A percentile compares a stretch with the other conserved stretches of the same genome.
phyloP scores from a whole-genome alignment of 2,113 vertebrate species.

The Onychostoma macrolepis region DNA sequence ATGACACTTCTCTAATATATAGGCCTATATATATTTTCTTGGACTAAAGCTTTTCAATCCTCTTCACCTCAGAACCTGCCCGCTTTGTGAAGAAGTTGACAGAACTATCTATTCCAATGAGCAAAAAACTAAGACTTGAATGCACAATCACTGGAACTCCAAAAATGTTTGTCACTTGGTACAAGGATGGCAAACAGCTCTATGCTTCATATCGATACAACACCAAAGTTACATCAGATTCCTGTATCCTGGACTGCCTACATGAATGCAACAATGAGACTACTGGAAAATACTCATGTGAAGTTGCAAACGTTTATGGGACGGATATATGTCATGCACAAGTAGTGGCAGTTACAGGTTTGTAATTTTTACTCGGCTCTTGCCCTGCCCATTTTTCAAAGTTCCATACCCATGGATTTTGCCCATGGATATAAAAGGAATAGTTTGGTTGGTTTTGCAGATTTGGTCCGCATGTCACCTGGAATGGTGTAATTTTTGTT shows the following conservation, averaged over 20 bases:
- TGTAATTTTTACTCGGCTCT: slow-evolving; percentile 56
- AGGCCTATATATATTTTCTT: neutral
- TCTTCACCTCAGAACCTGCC: slow-evolving; percentile 47
- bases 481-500: slow-evolving; percentile 29
- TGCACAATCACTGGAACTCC: slow-evolving; percentile 76
- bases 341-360: slow-evolving; percentile 80
- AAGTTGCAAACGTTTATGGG: slow-evolving; percentile 81
- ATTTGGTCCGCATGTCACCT: slow-evolving; percentile 42
- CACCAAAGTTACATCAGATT: slow-evolving; percentile 65
- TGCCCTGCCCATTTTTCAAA: neutral
- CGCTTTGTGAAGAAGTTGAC: slow-evolving; percentile 75
- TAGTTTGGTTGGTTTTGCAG: slow-evolving; percentile 52
- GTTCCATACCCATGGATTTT: slow-evolving; percentile 30
- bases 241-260: slow-evolving; percentile 77
- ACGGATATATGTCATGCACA: slow-evolving; percentile 81
- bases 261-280: slow-evolving; percentile 73
- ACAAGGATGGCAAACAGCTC: slow-evolving; percentile 83
- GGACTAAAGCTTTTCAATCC: neutral
- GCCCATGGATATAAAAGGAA: slow-evolving; percentile 6
- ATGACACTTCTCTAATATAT: neutral
- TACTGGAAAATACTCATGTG: slow-evolving; percentile 81
- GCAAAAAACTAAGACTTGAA: slow-evolving; percentile 48
- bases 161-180: slow-evolving; percentile 81
- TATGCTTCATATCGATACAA: slow-evolving; percentile 69
- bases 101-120: slow-evolving; percentile 68